Evolutionary conservation across 2,888 invertebrate genomes (phyloP), one percentile per base, ranked within the genome.

Genomic region (Aethes cnicana): DNA sequence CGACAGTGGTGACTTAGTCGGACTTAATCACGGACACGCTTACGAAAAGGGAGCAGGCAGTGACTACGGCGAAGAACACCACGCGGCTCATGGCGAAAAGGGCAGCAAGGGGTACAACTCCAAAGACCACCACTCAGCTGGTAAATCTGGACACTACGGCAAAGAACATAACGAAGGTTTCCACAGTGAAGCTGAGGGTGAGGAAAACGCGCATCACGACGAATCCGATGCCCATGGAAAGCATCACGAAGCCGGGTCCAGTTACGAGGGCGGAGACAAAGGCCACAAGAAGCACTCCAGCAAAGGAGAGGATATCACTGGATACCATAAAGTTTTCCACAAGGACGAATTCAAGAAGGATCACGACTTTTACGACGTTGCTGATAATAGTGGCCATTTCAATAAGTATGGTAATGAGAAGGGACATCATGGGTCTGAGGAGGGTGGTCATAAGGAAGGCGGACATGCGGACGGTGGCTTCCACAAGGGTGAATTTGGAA

Each of bases 291-390:
- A 91, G 46, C 91, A 91, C 56, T 91, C 91, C 76, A 93, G 93
- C 75, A 94, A 94, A 69, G 94, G 94, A 0, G 92, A 93, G 55
- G 93, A 93, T 43, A 91, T 93, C 14, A 92, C 91, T 4, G 94
- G 95, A 11, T 94, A 91, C 83, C 94, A 94, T 75, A 94, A 93
- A 65, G 92, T 94, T 1, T 94, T 93, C 77, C 91, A 92, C 78
- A 95, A 94, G 84, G 93, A 95, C 68, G 95, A 95, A 74, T 95
- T 91, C 87, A 94, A 94, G 75, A 94, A 94, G 69, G 93, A 94
- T 66, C 94, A 94, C 61, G 92, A 92, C 63, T 95, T 94, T 81
- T 95, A 94, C 72, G 95, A 95, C 66, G 93, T 93, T 39, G 91
- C 92, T 17, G 92, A 94, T 68, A 91, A 92, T 43, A 91, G 90